phyloP scores from a whole-genome alignment of 2,888 invertebrate species.

The Melieria crassipennis region DNA sequence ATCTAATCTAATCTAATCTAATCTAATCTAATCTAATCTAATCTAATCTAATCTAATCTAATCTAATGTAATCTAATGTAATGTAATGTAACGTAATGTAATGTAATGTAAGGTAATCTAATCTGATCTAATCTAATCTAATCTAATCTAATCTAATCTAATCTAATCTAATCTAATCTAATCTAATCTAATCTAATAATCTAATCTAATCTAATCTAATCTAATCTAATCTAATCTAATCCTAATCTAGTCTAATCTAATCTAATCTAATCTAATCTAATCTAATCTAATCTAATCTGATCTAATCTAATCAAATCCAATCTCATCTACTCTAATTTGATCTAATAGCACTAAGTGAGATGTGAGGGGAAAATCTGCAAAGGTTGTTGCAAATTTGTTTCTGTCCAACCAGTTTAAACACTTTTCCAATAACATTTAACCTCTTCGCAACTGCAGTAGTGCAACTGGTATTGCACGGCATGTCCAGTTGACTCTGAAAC shows the following conservation, averaged over 20 bases:
- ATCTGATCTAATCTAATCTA: conserved; percentile 23
- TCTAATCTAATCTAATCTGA: background rate
- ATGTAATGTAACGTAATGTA: conserved; percentile 21
- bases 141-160: conserved; percentile 22
- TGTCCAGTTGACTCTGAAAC: too few species aligned
- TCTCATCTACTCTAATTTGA: background rate
- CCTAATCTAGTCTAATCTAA: background rate
- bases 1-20: background rate
- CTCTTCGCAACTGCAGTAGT: too few species aligned
- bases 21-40: background rate
- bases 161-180: conserved; percentile 17
- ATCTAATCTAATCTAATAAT: conserved; percentile 13
- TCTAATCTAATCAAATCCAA: background rate
- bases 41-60: conserved; percentile 8
- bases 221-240: background rate
- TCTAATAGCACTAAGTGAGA: background rate
- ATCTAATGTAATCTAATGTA: conserved; percentile 24
- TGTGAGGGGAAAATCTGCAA: background rate
- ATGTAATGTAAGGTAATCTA: conserved; percentile 18
- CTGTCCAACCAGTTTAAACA: too few species aligned
- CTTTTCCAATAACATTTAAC: too few species aligned
- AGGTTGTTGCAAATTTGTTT: background rate
- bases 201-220: background rate
- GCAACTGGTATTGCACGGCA: too few species aligned
- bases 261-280: background rate